Conservation (phyloP, 2,113 vertebrate species). For the Tenebrosternarchus preto region DNA sequence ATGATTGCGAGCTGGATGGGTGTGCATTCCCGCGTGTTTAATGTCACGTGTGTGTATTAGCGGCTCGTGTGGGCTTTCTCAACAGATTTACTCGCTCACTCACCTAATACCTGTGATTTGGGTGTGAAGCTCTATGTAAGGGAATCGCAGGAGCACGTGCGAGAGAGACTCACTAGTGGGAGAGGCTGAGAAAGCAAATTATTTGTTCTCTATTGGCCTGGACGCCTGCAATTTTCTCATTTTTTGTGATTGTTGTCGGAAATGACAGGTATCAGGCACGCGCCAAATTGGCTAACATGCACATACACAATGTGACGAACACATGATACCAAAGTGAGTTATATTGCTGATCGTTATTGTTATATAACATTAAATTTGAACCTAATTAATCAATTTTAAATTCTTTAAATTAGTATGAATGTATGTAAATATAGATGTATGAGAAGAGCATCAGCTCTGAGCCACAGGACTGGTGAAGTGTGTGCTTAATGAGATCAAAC, state of each 20-base stretch:
- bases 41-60: background rate
- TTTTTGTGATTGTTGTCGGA: background rate
- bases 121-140: background rate
- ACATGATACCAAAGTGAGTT: background rate
- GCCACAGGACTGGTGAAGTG: background rate
- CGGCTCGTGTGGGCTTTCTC: background rate
- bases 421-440: background rate
- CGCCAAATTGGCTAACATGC: background rate
- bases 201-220: background rate
- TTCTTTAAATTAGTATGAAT: background rate
- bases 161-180: background rate
- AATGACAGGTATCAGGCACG: background rate
- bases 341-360: no score
- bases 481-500: constrained; percentile 24
- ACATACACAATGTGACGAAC: background rate
- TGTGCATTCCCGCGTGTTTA: background rate
- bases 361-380: no score
- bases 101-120: background rate
- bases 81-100: background rate
- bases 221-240: background rate
- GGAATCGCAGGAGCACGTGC: background rate
- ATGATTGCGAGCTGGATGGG: background rate
- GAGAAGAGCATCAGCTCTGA: background rate
- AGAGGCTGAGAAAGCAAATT: background rate
- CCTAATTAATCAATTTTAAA: no score